phyloP scores from a whole-genome alignment of 2,797 vertebrate species.

The Anniella stebbinsi region DNA sequence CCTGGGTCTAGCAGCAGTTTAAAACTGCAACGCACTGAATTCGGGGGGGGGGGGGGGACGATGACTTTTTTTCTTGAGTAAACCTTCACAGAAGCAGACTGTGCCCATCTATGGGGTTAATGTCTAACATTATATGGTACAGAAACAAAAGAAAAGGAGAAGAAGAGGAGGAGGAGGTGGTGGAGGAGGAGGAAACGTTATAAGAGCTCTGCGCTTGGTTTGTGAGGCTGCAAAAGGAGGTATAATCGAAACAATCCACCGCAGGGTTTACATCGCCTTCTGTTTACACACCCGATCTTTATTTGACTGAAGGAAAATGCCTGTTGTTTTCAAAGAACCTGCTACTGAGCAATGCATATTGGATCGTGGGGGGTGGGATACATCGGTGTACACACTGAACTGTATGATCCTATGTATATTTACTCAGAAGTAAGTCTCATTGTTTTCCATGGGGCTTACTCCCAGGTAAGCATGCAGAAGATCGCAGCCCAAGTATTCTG shows the following conservation, averaged over 20 bases:
- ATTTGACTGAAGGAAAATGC: not conserved
- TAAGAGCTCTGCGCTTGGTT: not conserved
- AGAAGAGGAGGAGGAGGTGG: not conserved
- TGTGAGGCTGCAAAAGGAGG: not conserved
- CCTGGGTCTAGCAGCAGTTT: not conserved
- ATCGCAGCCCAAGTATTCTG: not conserved
- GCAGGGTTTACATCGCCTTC: not conserved
- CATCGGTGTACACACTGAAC: not conserved
- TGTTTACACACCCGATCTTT: not conserved
- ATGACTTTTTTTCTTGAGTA: not conserved
- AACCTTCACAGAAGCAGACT: not conserved
- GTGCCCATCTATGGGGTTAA: not conserved
- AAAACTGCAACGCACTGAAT: not conserved
- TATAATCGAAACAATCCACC: not conserved
- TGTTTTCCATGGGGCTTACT: no score
- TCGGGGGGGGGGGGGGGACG: not conserved
- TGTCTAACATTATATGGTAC: not conserved
- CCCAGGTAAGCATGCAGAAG: no score
- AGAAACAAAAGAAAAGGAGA: not conserved
- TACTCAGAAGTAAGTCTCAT: no score
- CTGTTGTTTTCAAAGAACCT: not conserved
- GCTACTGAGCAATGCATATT: not conserved
- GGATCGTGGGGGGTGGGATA: not conserved
- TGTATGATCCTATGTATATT: not conserved
- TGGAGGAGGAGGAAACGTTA: not conserved